Evolutionary conservation across 2,888 invertebrate genomes (phyloP).

Genomic region (Gasteruption jaculator): DNA sequence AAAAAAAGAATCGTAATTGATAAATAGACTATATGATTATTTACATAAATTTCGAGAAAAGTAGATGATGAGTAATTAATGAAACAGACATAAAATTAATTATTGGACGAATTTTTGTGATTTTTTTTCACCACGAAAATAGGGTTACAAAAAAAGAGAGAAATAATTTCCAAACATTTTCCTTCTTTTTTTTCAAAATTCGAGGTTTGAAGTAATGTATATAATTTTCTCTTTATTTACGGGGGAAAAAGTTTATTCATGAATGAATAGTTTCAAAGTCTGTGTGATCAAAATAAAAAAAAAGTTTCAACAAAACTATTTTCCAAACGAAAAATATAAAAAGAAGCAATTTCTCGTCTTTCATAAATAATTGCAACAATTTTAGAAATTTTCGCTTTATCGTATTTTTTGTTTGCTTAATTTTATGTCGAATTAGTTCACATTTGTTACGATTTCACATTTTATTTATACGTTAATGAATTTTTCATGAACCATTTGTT

Average conservation of each 20-base stretch:
- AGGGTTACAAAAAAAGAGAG: slow-evolving; percentile 11
- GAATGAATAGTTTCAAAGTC: slow-evolving; percentile 13
- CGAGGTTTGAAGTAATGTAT: no score
- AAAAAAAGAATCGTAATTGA: slow-evolving; percentile 24
- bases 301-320: slow-evolving; percentile 8
- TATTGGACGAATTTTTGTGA: no score
- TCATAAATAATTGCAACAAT: no score
- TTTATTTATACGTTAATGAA: no score
- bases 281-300: slow-evolving; percentile 8
- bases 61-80: slow-evolving; percentile 6
- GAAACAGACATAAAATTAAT: slow-evolving; percentile 8
- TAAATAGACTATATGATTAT: slow-evolving; percentile 37
- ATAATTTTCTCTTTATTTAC: no score
- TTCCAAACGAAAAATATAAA: slow-evolving; percentile 15
- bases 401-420: no score
- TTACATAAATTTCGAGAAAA: slow-evolving; percentile 34
- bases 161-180: slow-evolving; percentile 2
- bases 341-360: no score
- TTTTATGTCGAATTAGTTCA: no score
- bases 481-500: background rate
- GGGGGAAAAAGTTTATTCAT: no score
- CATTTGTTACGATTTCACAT: no score
- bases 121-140: slow-evolving; percentile 6
- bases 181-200: no score
- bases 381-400: no score